Evolutionary conservation across 1,140 invertebrate genomes (phyloP).

Genomic region (Musca vetustissima): DNA sequence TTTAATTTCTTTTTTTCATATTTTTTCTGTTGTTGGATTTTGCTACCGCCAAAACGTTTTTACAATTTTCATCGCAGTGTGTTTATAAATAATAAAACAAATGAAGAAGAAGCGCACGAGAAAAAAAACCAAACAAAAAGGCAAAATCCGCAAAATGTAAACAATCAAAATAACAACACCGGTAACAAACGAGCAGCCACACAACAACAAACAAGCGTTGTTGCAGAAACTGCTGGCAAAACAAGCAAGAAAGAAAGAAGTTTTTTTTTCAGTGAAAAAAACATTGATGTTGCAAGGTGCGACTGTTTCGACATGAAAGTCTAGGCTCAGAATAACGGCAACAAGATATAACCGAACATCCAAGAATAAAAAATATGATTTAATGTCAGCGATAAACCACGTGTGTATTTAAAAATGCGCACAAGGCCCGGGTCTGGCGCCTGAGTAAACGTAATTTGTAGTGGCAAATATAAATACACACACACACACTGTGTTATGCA

Average conservation of each 20-base stretch:
- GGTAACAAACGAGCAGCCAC: conserved; percentile 11
- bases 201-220: neutral
- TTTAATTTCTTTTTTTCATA: too few species aligned
- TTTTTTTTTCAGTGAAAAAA: neutral
- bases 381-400: conserved; percentile 56
- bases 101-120: neutral
- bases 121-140: conserved; percentile 14
- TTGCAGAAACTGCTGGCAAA: neutral
- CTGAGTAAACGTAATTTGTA: conserved; percentile 55
- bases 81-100: too few species aligned
- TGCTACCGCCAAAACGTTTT: too few species aligned
- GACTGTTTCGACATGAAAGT: neutral
- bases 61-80: too few species aligned
- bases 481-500: too few species aligned
- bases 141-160: conserved; percentile 54
- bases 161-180: conserved; percentile 52
- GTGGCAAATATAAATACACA: too few species aligned
- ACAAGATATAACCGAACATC: conserved; percentile 49
- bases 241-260: neutral
- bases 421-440: conserved; percentile 52
- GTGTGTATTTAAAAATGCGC: conserved; percentile 56
- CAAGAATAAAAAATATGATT: conserved; percentile 57
- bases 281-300: conserved; percentile 6
- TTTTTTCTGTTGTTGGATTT: too few species aligned
- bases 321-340: neutral